Evolutionary conservation across 2,888 invertebrate species (phyloP), one percentile per base, ranked within the genome.

Genomic region (Ptilodon capucinus): DNA sequence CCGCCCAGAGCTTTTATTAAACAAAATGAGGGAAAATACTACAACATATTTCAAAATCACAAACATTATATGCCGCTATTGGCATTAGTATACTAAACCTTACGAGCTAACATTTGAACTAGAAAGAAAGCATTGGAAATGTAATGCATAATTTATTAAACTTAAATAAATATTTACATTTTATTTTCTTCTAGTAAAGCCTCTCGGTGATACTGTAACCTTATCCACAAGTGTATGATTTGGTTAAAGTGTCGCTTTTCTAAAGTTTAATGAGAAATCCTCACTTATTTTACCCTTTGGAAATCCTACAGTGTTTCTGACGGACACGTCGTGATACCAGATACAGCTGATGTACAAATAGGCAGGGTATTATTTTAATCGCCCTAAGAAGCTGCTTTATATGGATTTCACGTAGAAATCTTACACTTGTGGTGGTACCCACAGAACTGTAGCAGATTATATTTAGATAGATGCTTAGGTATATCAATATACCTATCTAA

Each of bases 81-180:
- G 55, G 58, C 57, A 52, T 52, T 57, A n/a, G 49, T 65, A 68
- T 42, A 55, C 52, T 64, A 68, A 57, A 44, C 44, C 71, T 74
- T 71, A 74, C 16, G 51, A 51, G 45, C 65, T 77, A 76, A 63
- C 60, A 68, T 76, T 82, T 80, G 76, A 78, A 81, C 76, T 80
- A 76, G 71, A 74, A 81, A 76, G 71, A 74, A 81, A 84, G 82
- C 82, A 79, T 81, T 83, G 85, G 83, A 84, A 86, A 81, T 75
- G 73, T 76, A 74, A 71, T 60, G 72, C 78, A 73, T 73, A 63
- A 64, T 58, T 63, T 25, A 25, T 40, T 40, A 25, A 60, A 51
- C 60, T 63, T 62, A 63, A 54, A 56, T 60, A 58, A 59, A 57
- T 68, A 72, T 60, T 58, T 68, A 68, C 58, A 67, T 40, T 59